Evolutionary conservation across 2,888 invertebrate species (phyloP), one percentile per base, ranked within the genome.

Genomic region (Tetanocera ferruginea): DNA sequence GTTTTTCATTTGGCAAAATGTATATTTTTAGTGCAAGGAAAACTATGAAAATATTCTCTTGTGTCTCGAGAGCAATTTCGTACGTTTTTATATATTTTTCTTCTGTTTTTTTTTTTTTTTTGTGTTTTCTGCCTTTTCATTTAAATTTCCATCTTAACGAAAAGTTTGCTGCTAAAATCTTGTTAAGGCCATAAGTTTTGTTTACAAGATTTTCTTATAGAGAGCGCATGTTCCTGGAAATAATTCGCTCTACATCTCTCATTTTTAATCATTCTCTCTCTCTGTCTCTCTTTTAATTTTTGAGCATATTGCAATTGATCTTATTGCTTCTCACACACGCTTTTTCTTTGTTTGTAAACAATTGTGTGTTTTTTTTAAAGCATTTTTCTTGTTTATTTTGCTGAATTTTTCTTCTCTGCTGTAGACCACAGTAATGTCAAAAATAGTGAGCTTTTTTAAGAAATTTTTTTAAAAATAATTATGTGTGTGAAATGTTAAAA

Each of bases 31-130:
- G 62, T 76, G 62, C 60, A 43, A 49, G 23, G 80, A 84, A 85
- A 82, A 79, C 80, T 83, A 80, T 77, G 73, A 79, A 82, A 79
- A 80, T 37, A 52, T 80, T 80, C 78, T 80, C 76, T 62, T 43
- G 52, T 73, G 14, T 25, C 23, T 55, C 37, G 51, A 69, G 69
- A 51, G 69, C 49, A 52, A 67, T 31, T 43, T 43, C 34, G 43
- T 23, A 67, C 9, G 23, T 9, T 28, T 34, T 28, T 5, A 49
- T 57, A 55, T 3, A 23, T 28, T 72, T 43, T 25, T 71, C 34
- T 23, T 51, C 51, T 19, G 17, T 23, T 69, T 71, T 55, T 5
- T 49, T 67, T 19, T 19, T 9, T 23, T 4, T 49, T 14, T 49
- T 17, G 11, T 31, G 17, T 9, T 67, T 67, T 28, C 34, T 17